Evolutionary conservation across 2,797 vertebrate species (phyloP).

Genomic region (Acanthornis magna): DNA sequence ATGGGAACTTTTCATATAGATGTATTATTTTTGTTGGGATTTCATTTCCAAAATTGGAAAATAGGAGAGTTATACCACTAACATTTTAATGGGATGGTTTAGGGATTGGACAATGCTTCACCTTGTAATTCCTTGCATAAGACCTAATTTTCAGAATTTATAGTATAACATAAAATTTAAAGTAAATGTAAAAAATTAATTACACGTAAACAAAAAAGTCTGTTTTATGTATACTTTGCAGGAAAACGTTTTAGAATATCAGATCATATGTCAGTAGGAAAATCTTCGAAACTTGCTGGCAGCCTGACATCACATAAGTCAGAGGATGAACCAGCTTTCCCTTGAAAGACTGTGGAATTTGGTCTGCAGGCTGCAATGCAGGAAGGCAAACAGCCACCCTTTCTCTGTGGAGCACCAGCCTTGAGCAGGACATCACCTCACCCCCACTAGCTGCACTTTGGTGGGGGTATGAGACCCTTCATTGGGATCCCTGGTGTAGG

Average conservation of each 20-base stretch:
- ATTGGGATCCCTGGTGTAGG: neutral
- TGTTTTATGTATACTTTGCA: neutral
- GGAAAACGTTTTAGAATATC: neutral
- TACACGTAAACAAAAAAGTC: neutral
- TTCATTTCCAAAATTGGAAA: neutral
- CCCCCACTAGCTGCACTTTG: neutral
- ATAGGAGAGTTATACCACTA: neutral
- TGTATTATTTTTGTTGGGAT: neutral
- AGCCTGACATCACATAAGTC: neutral
- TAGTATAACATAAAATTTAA: neutral
- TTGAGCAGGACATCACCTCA: neutral
- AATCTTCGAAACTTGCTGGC: neutral
- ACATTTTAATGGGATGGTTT: neutral
- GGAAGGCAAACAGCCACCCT: neutral
- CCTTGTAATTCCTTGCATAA: neutral
- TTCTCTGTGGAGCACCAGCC: neutral
- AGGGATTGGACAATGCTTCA: neutral
- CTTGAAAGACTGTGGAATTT: neutral
- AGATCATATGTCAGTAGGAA: neutral
- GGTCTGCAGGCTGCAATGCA: neutral
- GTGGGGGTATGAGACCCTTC: neutral
- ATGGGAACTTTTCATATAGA: neutral
- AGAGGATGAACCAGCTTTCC: neutral
- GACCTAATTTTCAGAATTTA: neutral
- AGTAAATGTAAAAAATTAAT: neutral